Evolutionary conservation across 2,797 vertebrate genomes (phyloP).

Genomic region (Echiichthys vipera): DNA sequence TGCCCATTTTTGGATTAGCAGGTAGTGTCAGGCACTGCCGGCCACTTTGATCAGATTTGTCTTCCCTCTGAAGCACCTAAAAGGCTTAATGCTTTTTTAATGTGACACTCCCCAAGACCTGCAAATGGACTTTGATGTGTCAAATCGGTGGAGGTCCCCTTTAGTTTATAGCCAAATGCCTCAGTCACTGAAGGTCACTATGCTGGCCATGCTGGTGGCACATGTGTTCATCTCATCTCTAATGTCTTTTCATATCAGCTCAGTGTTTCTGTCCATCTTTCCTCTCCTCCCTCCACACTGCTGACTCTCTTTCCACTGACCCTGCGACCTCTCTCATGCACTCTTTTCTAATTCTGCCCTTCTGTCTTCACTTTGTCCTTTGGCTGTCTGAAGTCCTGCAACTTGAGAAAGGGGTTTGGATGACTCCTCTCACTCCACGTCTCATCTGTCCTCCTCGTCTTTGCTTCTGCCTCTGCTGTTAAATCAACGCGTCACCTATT

Average conservation of each 20-base stretch:
- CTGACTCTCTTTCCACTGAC: slow-evolving; percentile 27
- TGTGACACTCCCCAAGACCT: too few species aligned
- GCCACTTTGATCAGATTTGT: background rate
- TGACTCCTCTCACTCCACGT: slow-evolving; percentile 34
- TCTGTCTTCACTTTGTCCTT: slow-evolving; percentile 40
- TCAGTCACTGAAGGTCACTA: slow-evolving; percentile 6
- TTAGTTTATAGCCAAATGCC: background rate
- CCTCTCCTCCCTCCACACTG: background rate
- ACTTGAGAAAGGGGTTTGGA: slow-evolving; percentile 37
- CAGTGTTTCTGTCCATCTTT: slow-evolving; percentile 24
- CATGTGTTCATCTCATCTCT: slow-evolving; percentile 1
- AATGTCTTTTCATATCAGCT: slow-evolving; percentile 3
- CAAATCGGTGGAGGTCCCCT: background rate
- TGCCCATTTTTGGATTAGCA: too few species aligned
- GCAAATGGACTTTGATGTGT: too few species aligned
- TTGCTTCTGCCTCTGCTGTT: slow-evolving; percentile 9
- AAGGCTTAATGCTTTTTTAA: background rate
- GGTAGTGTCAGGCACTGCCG: too few species aligned
- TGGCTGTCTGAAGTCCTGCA: slow-evolving; percentile 19
- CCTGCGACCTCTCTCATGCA: background rate
- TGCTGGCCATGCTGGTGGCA: background rate
- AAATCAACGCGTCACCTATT: slow-evolving; percentile 36
- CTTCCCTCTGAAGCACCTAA: background rate
- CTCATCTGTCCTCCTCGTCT: slow-evolving; percentile 12
- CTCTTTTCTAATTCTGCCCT: slow-evolving; percentile 13